A percentile compares a stretch with the other conserved stretches of the same genome.
These are phyloP conservation scores for Belonocnema kinseyi DNA, from an alignment of 1,140 invertebrate species.

Conservation along the genomic window DNA sequence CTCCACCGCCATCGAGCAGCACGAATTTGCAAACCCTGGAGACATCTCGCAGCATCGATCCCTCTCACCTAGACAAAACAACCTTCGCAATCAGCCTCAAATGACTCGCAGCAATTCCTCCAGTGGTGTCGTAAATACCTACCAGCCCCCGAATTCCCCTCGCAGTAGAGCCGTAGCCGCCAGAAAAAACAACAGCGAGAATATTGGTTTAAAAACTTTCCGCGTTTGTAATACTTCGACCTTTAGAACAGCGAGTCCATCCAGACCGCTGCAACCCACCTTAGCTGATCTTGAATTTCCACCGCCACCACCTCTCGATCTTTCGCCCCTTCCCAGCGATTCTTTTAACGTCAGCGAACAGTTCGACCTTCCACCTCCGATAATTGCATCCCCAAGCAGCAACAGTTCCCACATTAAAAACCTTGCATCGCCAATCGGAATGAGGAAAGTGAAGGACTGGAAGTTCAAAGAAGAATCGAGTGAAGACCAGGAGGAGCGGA, in stretches of 20 bases:
- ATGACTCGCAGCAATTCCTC: slow-evolving; percentile 92
- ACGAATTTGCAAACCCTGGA: slow-evolving; percentile 41
- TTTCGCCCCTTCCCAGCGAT: slow-evolving; percentile 85
- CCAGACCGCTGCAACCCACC: slow-evolving; percentile 78
- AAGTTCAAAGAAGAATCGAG: slow-evolving; percentile 64
- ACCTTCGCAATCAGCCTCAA: slow-evolving; percentile 81
- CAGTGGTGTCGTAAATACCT: slow-evolving; percentile 83
- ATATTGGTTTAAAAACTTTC: slow-evolving; percentile 76
- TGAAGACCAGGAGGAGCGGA: slow-evolving; percentile 69
- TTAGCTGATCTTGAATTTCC: slow-evolving; percentile 90
- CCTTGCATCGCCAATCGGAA: slow-evolving; percentile 65
- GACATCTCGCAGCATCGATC: slow-evolving; percentile 67
- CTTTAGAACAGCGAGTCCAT: slow-evolving; percentile 78
- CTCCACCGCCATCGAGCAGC: slow-evolving; percentile 32
- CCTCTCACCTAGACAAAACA: slow-evolving; percentile 78
- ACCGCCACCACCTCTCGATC: slow-evolving; percentile 86
- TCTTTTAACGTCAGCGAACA: slow-evolving; percentile 71
- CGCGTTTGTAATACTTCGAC: slow-evolving; percentile 75
- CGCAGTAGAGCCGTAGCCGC: slow-evolving; percentile 73
- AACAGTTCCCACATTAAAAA: slow-evolving; percentile 44
- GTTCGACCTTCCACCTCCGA: slow-evolving; percentile 68
- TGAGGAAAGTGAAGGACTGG: slow-evolving; percentile 68
- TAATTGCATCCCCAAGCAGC: slow-evolving; percentile 42
- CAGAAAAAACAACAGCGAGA: slow-evolving; percentile 68
- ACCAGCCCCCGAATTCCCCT: slow-evolving; percentile 78